Evolutionary conservation across 2,888 invertebrate species (phyloP), one percentile per base, ranked within the genome.

Genomic region (Melanotus villosus): DNA sequence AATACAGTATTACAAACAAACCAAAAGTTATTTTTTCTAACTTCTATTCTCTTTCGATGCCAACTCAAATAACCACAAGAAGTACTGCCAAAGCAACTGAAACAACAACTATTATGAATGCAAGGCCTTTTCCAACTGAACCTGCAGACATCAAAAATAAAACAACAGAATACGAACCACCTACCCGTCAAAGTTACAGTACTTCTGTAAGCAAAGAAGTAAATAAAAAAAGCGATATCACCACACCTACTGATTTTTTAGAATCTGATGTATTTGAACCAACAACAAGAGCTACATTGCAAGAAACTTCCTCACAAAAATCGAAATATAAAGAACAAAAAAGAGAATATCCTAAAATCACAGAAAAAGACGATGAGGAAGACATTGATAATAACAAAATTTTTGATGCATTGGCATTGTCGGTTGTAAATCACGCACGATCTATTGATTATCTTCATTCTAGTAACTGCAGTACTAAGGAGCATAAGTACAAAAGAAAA

Each of bases 171-270:
- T 43, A 78, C 30, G 38, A 59, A 36, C 36, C 83, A 26, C 73
- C 77, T 34, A 86, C 85, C 6, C 86, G 85, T 68, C 87, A 87
- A 77, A 88, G 88, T 63, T 85, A 85, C 10, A 85, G 85, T 68
- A 88, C 87, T 52, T 88, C 88, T 1, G 86, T 88, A 3, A 89
- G 87, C 78, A 84, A 86, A 58, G 84, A 87, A 78, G 84, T 88
- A 6, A 87, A 87, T 50, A 86, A 84, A 73, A 79, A 74, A 36
- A 79, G 79, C 54, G 70, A 66, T 47, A 60, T 16, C 12, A 66
- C 21, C 16, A 63, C 58, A 19, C 26, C 19, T 5, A 2, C 5
- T n/a, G 47, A 47, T 23, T 4, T 23, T 47, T 12, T 23, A 32
- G 9, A 16, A 18, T 1, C n/a, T 14, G 32, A 12, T 21, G 41